Base-by-base conservation (phyloP, 1,140 invertebrate species). In the Formica selysi region DNA sequence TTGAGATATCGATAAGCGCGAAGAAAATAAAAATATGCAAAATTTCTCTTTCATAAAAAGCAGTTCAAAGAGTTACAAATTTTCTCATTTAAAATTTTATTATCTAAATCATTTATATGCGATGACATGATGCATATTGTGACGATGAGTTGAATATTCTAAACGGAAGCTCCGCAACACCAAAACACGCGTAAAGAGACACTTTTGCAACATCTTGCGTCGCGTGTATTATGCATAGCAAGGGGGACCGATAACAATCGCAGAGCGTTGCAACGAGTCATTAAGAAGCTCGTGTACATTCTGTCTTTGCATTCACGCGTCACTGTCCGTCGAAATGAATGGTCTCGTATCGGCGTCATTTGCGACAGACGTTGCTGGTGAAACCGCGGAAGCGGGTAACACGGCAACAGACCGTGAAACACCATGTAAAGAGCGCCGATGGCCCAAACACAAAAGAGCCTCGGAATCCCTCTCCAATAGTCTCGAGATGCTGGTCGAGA, bases 391-490 rank as follows among this genome's bases (percentile, higher is more conserved):
- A 78, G 71, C 76, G 79, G 73, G 70, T 88, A 86, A 61, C 48
- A 44, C 32, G 38, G 61, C 86, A 62, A 81, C 67, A 59, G 83
- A 88, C 78, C 74, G 76, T 59, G 79, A 79, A 86, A 78, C 67
- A 67, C 76, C 76, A 57, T 64, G 74, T 32, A 86, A 70, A 76
- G 57, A 85, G 73, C 22, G 61, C 54, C 85, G 76, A 86, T 80
- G 67, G 76, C 19, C 51, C 73, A 68, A 88, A 90, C 89, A 89
- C 48, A 90, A 90, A 90, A 86, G 51, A 48, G 59, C 57, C 38
- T 19, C 44, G 89, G 73, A 79, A 89, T 87, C 89, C 86, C 87
- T 84, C 78, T 64, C 78, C 61, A 79, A 86, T 74, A 81, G 86
- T 59, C 51, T 61, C 36, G 78, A 71, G 79, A 19, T 78, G 87